Evolutionary conservation across 2,888 invertebrate species (phyloP).

Genomic region (Strigamia crassipes): DNA sequence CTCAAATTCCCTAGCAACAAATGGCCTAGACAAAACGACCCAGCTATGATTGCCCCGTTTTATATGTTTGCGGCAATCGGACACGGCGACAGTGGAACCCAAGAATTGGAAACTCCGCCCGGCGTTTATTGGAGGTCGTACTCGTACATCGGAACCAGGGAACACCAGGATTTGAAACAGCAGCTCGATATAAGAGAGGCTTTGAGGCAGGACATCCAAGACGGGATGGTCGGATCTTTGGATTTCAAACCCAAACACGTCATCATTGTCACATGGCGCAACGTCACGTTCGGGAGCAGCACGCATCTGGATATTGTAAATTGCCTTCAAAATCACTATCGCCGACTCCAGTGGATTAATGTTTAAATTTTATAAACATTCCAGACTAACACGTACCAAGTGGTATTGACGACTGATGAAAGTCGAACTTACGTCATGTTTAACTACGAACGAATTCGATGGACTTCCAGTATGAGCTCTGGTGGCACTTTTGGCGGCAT

Average conservation of each 20-base stretch:
- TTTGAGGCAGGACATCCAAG: constrained; percentile 83
- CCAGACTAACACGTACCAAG: constrained; percentile 94
- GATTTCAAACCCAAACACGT: constrained; percentile 90
- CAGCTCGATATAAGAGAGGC: constrained; percentile 71
- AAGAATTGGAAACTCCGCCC: constrained; percentile 74
- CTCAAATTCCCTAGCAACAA: constrained; percentile 81
- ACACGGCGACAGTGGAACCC: constrained; percentile 59
- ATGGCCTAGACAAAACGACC: constrained; percentile 84
- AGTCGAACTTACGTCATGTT: constrained; percentile 92
- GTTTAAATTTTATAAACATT: constrained; percentile 50
- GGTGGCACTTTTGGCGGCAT: constrained; percentile 85
- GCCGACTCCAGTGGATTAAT: too few species aligned
- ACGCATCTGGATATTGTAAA: constrained; percentile 47
- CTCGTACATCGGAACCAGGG: background rate
- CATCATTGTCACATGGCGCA: constrained; percentile 92
- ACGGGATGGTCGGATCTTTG: constrained; percentile 85
- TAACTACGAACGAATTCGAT: constrained; percentile 88
- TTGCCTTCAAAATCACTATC: too few species aligned
- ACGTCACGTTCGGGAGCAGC: constrained; percentile 89
- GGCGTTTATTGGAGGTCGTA: constrained; percentile 75
- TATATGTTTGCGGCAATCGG: constrained; percentile 77
- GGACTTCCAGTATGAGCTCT: constrained; percentile 90
- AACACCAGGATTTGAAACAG: background rate
- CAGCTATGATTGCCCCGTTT: constrained; percentile 91
- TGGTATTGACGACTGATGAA: constrained; percentile 89